Base-by-base conservation (phyloP, 2,888 invertebrate genomes). In the Drosophila formosana region DNA sequence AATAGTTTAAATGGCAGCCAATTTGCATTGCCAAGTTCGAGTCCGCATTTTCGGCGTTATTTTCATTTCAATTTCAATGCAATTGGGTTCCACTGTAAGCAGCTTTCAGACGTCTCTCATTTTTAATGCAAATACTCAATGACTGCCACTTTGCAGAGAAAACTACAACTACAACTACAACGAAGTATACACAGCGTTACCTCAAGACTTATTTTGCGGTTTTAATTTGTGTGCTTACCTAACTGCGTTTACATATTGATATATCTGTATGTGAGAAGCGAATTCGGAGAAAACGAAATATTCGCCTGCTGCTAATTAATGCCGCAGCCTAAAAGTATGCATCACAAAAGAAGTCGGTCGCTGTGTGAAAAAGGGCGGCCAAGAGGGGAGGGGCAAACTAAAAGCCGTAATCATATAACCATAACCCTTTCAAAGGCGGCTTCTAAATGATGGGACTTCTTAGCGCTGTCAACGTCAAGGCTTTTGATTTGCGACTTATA, bases 121-220 rank as follows among this genome's bases (percentile, higher is more conserved):
- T 88, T 88, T 88, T 78, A 86, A 85, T 88, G 84, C 78, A 88
- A 82, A 85, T 83, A 72, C 78, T 74, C 72, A 71, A 75, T 79
- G 82, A 68, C 68, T 80, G 69, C 62, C 79, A 79, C 73, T 73
- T 80, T 80, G 68, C 74, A 49, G 65, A 64, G 75, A 63, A 73
- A 86, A 85, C 80, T 82, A 75, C 69, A 72, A 55, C 67, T 58
- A 57, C 65, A 63, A 64, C 66, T 45, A 39, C 43, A 57, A 51
- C 71, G 56, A 63, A 51, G 55, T 41, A 50, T 61, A 66, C 68
- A 69, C 58, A 66, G 61, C 64, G 70, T 78, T 72, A 64, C 53
- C 66, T 69, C 60, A 62, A 75, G 85, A 87, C 87, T 86, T 87
- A 87, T 87, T 87, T 80, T 86, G 86, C 52, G 86, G 86, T 88